phyloP scores from a whole-genome alignment of 1,140 invertebrate species.

The Tribolium madens region DNA sequence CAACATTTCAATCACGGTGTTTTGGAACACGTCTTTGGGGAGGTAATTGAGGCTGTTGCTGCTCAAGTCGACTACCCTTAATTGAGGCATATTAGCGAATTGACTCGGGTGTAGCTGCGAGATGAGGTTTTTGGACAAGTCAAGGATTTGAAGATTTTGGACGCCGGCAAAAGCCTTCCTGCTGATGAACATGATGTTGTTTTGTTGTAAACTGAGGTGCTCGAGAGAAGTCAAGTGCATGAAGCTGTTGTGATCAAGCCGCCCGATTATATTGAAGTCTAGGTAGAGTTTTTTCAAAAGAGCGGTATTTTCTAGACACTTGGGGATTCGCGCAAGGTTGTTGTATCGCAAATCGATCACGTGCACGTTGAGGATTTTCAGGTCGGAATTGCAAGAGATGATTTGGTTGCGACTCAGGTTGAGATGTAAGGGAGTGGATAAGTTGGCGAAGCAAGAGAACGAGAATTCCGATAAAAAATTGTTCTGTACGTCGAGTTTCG shows the following conservation, averaged over 20 bases:
- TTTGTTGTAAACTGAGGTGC: constrained; percentile 80
- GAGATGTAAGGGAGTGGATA: constrained; percentile 74
- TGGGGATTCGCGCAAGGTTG: constrained; percentile 74
- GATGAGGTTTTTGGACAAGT: constrained; percentile 83
- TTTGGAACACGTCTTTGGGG: constrained; percentile 83
- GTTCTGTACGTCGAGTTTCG: constrained; percentile 78
- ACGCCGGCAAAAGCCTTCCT: constrained; percentile 82
- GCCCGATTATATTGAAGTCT: constrained; percentile 79
- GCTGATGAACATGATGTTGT: constrained; percentile 78
- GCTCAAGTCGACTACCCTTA: constrained; percentile 82
- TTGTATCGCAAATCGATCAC: constrained; percentile 80
- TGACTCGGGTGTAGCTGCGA: constrained; percentile 83
- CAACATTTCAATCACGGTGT: constrained; percentile 82
- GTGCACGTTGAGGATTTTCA: constrained; percentile 71
- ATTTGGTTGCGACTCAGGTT: constrained; percentile 81
- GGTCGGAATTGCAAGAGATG: constrained; percentile 70
- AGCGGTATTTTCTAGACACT: constrained; percentile 72
- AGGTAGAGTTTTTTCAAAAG: constrained; percentile 76
- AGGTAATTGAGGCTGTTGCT: constrained; percentile 82
- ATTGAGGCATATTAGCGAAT: constrained; percentile 81
- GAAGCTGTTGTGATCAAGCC: constrained; percentile 79
- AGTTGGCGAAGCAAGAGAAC: constrained; percentile 75
- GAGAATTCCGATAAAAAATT: constrained; percentile 78
- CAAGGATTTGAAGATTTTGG: constrained; percentile 79
- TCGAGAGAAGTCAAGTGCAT: constrained; percentile 77